Percentiles rank a stretch among this genome's conserved stretches.
phyloP scores from a whole-genome alignment of 1,140 invertebrate species.

The Plectrocnemia conspersa region DNA sequence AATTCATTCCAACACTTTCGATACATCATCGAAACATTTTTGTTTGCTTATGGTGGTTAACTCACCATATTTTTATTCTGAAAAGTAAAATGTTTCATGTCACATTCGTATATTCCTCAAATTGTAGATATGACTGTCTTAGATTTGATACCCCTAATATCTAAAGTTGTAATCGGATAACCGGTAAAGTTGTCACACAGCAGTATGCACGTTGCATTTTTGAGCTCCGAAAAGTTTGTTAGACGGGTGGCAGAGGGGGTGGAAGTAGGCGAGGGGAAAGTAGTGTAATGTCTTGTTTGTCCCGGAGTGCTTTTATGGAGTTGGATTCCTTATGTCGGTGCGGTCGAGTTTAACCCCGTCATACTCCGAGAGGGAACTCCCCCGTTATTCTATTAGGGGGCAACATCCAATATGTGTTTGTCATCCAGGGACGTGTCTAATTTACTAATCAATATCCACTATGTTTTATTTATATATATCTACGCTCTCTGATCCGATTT shows the following conservation, averaged over 20 bases:
- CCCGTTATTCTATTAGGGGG: conserved; percentile 33
- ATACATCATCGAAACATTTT: too few relatives aligned
- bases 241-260: background rate
- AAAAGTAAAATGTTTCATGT: too few relatives aligned
- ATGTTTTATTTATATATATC: too few relatives aligned
- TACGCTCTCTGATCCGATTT: too few relatives aligned
- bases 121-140: background rate
- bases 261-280: too few relatives aligned
- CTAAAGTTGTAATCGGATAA: conserved; percentile 3
- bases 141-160: background rate
- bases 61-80: too few relatives aligned
- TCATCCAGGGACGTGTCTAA: conserved; percentile 21
- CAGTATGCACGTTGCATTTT: background rate
- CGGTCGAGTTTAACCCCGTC: conserved; percentile 1
- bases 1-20: too few relatives aligned
- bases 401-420: conserved; percentile 26
- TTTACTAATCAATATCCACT: background rate
- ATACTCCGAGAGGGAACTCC: conserved; percentile 6
- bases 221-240: background rate
- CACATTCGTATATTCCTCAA: too few relatives aligned
- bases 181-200: background rate
- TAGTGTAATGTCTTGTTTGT: conserved; percentile 23
- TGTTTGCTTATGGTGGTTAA: too few relatives aligned
- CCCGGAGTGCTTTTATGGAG: conserved; percentile 24
- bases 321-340: conserved; percentile 14